Evolutionary conservation across 2,888 invertebrate genomes (phyloP), one percentile per base, ranked within the genome.

Genomic region (Copidosoma aretas): DNA sequence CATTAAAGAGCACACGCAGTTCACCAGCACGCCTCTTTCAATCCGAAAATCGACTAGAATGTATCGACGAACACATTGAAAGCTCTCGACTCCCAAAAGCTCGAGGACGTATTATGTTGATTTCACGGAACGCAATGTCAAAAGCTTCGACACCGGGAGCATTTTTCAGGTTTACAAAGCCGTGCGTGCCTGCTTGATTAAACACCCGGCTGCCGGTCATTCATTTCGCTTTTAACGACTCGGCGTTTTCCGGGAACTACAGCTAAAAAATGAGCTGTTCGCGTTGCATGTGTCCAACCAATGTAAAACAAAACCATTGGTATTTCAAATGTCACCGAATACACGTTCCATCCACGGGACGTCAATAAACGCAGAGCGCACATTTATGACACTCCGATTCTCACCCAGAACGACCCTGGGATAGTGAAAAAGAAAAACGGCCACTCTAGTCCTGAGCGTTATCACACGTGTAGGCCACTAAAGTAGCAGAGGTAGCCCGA

Each of bases 21-120:
- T n/a, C n/a, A n/a, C n/a, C n/a, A n/a, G n/a, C n/a, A 14, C 14
- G 41, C 17, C 43, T 17, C 67, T 73, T 71, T 62, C 59, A 59
- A 71, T 59, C 60, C 65, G 62, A 65, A 60, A 52, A 41, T 43
- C 59, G 21, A 54, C 22, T 46, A 12, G 43, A 46, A 41, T 41
- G 41, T 14, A n/a, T n/a, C n/a, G n/a, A n/a, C 41, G 41, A 17
- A 46, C 12, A 56, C 57, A 63, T 68, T 65, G 62, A 68, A 65
- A 46, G 43, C 43, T 46, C 43, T 46, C 43, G 43, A 32, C 8
- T 46, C 17, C 12, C 15, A 12, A 46, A 46, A 46, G 43, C 43
- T 17, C 1, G 43, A 46, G 43, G 12, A 12, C 43, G 17, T 46
- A 15, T 14, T 46, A 17, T 46, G 43, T 17, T 46, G 43, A 46